Base-by-base conservation (phyloP, 2,888 invertebrate species). In the Trissolcus brochymenae region DNA sequence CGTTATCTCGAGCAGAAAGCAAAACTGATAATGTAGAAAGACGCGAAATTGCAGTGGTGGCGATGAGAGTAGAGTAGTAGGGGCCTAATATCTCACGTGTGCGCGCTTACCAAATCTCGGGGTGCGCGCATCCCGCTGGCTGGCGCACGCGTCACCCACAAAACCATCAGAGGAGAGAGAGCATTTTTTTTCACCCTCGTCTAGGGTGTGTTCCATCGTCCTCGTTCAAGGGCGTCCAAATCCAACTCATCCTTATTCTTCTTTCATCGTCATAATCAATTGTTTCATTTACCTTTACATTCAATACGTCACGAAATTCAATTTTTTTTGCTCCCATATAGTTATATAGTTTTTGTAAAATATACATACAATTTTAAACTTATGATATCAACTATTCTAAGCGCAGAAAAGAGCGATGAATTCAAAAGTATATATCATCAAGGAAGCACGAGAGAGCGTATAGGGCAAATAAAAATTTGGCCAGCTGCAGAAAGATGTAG, bases 211-310 rank as follows among this genome's bases (percentile, higher is more conserved):
- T 83, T 83, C 79, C 81, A 41, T 82, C 80, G 81, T 85, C 85
- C 85, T 81, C 85, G 84, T 86, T 87, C 86, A 87, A 87, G 87
- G 87, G 86, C 87, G 86, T 84, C 80, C 84, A 11, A 35, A 82
- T 83, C 80, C 82, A 79, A 80, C 79, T 80, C 73, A 73, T 59
- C 61, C 76, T n/a, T 51, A 51, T 17, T 17, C 16, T 62, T 53
- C 66, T 76, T 55, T 62, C 43, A 46, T 65, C 41, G 16, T 53
- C 54, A 66, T 43, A 17, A 1, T 21, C 43, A 14, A 13, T 46
- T 54, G 29, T 35, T 41, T 54, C 57, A 17, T 29, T 25, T 57
- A 16, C 54, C 61, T 56, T 71, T 17, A n/a, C 7, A 14, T 17
- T 35, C 35, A 14, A 29, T 49, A 17, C 17, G 16, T 60, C 53